Evolutionary conservation across 2,113 vertebrate genomes (phyloP), one percentile per base, ranked within the genome.

Genomic region (Brachyhypopomus occidentalis): DNA sequence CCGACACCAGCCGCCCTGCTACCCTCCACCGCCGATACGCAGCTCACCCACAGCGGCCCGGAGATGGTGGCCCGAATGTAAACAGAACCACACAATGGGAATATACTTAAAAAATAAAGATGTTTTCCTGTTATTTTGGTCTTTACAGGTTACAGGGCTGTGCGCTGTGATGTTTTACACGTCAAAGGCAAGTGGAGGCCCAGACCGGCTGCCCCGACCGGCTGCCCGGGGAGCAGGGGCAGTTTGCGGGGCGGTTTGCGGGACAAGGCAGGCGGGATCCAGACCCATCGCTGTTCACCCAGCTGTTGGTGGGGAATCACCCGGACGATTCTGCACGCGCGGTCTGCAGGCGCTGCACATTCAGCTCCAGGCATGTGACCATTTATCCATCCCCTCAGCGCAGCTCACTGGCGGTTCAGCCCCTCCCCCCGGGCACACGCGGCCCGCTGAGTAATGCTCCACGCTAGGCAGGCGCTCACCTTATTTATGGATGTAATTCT

Each of bases 401-500:
- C 60, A 38, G 77, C n/a, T 16, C 14, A 27, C 27, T 1, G 16
- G 27, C 48, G 27, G 19, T 16, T 59, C n/a, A 11, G 25, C 56
- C 34, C 22, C 62, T 67, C 58, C 56, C 19, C 25, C 62, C 23
- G 0, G 41, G 41, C 17, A 25, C 20, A 8, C 55, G 17, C 78
- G 5, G 52, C 1, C 8, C 69, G 78, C 22, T 48, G 69, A 34
- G 19, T 36, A 62, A 59, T 74, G 17, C 55, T 19, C 62, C 20
- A 59, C 16, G 2, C 71, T 11, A 66, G 27, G 62, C 71, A 78
- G 48, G 45, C 73, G 38, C 38, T 22, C 38, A 23, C 67, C 75
- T 60, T 72, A 72, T 84, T 76, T 69, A 79, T 63, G 6, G 72
- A 2, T 34, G 52, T 67, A 69, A 86, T 84, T 84, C 16, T 22